These are phyloP conservation scores for Seriola dumerili DNA, from an alignment of 2,113 vertebrate genomes.

Conservation along the genomic window DNA sequence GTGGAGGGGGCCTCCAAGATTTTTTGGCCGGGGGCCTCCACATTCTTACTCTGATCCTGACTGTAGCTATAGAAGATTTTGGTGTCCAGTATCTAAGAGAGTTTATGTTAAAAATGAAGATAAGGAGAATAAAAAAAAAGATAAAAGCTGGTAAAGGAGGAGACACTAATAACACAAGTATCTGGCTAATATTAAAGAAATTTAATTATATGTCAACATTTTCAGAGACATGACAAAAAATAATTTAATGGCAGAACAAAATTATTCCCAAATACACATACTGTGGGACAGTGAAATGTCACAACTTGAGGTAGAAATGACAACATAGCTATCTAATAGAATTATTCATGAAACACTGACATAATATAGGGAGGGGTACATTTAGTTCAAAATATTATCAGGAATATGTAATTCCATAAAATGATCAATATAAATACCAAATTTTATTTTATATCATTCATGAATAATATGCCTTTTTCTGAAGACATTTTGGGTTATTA, in stretches of 20 bases:
- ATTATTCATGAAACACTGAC: constrained; percentile 10
- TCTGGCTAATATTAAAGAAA: neutral
- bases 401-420: neutral
- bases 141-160: neutral
- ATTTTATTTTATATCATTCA: neutral
- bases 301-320: constrained; percentile 53
- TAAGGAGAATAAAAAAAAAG: neutral
- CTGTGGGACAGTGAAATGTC: neutral
- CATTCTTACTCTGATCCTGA: too few relatives aligned
- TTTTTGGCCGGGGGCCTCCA: too few relatives aligned
- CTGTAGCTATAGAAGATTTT: too few relatives aligned
- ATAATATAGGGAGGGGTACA: neutral
- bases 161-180: neutral
- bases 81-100: neutral
- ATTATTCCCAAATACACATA: neutral
- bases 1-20: too few relatives aligned
- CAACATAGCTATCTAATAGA: neutral
- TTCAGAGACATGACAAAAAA: constrained; percentile 36
- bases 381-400: neutral
- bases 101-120: neutral
- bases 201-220: constrained; percentile 13
- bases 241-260: constrained; percentile 3
- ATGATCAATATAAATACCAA: constrained; percentile 3
- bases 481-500: neutral
- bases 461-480: neutral